phyloP scores from a whole-genome alignment of 2,888 invertebrate species.

The Lottia scabra region DNA sequence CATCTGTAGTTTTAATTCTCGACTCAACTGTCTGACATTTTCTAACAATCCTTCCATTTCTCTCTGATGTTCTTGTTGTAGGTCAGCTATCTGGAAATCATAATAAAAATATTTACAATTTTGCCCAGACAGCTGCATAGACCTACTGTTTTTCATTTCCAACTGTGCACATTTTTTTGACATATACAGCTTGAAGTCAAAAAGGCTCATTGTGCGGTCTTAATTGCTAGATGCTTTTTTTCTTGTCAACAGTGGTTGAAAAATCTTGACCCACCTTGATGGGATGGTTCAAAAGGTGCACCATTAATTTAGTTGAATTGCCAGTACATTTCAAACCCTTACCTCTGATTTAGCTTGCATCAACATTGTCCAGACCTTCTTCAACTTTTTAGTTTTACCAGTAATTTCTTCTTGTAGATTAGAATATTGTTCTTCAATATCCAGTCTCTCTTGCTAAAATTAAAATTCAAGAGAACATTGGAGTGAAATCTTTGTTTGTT shows the following conservation, averaged over 20 bases:
- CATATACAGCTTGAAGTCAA: too few relatives aligned
- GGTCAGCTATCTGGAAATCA: slow-evolving; percentile 70
- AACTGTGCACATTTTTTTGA: too few relatives aligned
- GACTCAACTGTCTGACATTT: slow-evolving; percentile 87
- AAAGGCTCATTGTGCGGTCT: too few relatives aligned
- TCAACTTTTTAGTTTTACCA: slow-evolving; percentile 91
- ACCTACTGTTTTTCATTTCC: too few relatives aligned
- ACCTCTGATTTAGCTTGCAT: slow-evolving; percentile 76
- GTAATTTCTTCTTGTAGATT: slow-evolving; percentile 94
- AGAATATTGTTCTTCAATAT: slow-evolving; percentile 94
- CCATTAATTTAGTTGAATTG: too few relatives aligned
- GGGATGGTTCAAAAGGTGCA: too few relatives aligned
- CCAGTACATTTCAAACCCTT: neutral
- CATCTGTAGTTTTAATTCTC: slow-evolving; percentile 92
- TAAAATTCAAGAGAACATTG: slow-evolving; percentile 6
- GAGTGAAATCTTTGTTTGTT: too few relatives aligned
- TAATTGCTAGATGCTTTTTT: too few relatives aligned
- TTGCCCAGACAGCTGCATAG: too few relatives aligned
- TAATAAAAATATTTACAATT: too few relatives aligned
- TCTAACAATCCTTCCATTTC: slow-evolving; percentile 97
- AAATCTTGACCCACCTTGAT: too few relatives aligned
- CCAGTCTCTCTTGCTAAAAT: slow-evolving; percentile 84
- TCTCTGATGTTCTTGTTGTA: slow-evolving; percentile 92
- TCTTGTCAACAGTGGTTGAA: too few relatives aligned
- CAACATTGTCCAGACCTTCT: slow-evolving; percentile 87